A percentile compares a stretch with the other conserved stretches of the same genome.
Evolutionary conservation across 2,113 vertebrate species (phyloP).

Genomic region (Phaethornis superciliosus): DNA sequence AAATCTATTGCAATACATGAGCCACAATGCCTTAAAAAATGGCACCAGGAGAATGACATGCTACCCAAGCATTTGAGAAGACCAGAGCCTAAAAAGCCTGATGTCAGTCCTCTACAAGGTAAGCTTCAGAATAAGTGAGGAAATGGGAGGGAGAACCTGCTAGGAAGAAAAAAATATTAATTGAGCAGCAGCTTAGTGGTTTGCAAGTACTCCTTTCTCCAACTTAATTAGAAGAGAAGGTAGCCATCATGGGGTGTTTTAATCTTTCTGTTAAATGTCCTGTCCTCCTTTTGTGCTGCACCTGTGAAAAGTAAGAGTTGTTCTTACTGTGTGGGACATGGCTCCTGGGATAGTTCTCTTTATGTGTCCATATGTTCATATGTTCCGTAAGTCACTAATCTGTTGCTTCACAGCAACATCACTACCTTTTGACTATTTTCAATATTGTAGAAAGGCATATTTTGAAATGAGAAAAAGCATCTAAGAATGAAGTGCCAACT

Average conservation of each 20-base stretch:
- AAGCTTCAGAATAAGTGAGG: constrained; percentile 31
- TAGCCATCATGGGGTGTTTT: neutral
- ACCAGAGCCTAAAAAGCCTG: constrained; percentile 74
- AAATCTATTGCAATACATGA: constrained; percentile 80
- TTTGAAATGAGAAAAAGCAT: neutral
- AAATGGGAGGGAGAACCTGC: neutral
- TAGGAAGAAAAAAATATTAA: neutral
- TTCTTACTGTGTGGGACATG: neutral
- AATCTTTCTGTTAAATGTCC: neutral
- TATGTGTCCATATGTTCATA: neutral
- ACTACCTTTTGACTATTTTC: neutral
- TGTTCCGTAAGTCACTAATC: neutral
- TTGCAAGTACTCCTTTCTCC: neutral
- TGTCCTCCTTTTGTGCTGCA: neutral
- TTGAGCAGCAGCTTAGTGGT: neutral
- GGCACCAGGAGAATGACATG: constrained; percentile 76
- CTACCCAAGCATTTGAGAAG: constrained; percentile 75
- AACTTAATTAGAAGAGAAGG: neutral
- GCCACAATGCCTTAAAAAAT: constrained; percentile 81
- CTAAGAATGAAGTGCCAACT: neutral
- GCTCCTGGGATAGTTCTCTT: neutral
- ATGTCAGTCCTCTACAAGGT: constrained; percentile 69
- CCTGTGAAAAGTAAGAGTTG: neutral
- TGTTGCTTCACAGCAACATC: neutral
- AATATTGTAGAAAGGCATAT: neutral